Evolutionary conservation across 2,888 invertebrate species (phyloP).

Genomic region (Diarsia brunnea): DNA sequence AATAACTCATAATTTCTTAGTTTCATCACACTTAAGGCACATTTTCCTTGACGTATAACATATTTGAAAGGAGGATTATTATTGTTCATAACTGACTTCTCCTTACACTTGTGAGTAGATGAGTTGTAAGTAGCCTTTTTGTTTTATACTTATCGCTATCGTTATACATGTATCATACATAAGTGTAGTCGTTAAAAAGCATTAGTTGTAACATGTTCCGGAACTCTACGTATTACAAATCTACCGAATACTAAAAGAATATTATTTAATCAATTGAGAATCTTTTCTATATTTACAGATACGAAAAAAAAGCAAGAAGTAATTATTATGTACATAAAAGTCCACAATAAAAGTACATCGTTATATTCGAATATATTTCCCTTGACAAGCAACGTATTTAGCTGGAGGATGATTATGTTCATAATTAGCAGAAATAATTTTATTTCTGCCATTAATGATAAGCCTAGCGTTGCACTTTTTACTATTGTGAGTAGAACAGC

Average conservation of each 20-base stretch:
- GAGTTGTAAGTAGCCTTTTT: neutral
- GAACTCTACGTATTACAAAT: too few species aligned
- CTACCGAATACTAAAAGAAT: too few species aligned
- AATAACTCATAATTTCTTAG: too few species aligned
- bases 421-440: slow-evolving; percentile 2
- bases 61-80: neutral
- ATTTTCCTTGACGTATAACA: neutral
- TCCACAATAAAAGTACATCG: neutral
- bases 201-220: too few species aligned
- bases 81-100: neutral
- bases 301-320: neutral
- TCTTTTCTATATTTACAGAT: too few species aligned
- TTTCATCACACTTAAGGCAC: too few species aligned
- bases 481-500: neutral
- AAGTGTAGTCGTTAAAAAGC: neutral
- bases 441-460: neutral
- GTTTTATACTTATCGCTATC: neutral
- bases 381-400: neutral
- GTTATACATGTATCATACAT: too few species aligned
- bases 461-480: neutral
- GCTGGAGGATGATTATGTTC: neutral
- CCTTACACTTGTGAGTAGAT: neutral
- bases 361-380: neutral
- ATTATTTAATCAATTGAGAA: too few species aligned
- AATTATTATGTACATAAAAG: too few species aligned